Evolutionary conservation across 2,888 invertebrate species (phyloP), one percentile per base, ranked within the genome.

Genomic region (Ormyrus nitidulus): DNA sequence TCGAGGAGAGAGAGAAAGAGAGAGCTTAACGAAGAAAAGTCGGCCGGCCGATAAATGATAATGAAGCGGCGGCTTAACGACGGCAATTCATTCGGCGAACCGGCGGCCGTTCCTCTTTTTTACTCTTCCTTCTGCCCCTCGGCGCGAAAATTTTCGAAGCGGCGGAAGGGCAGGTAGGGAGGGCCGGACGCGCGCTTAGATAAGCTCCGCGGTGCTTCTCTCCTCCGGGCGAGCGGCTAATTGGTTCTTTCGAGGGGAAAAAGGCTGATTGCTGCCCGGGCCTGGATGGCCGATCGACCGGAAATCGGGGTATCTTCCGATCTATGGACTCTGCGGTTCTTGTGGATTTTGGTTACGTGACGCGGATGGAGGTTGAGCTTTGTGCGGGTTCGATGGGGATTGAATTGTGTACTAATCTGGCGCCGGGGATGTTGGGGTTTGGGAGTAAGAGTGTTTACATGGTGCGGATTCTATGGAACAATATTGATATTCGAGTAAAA

Each of bases 1-100:
- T 69, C 65, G 66, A 53, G 13, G 5, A 5, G 7, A 34, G 34
- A 34, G 34, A n/a, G 49, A 61, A 54, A 51, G 10, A 48, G n/a
- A 61, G 59, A 72, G 61, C 64, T 65, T 59, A 68, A 73, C 75
- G 58, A 73, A 77, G 80, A 58, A 72, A 77, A 75, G 65, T 59
- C 65, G 70, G n/a, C 44, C 3, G 34, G 34, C 65, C 68, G 72
- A 76, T 77, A 76, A 71, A 61, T 68, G 77, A 74, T 75, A 80
- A 64, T 65, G 76, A 81, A 83, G 65, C 13, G 6, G 2, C 34
- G 34, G 46, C 64, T 70, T 69, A 73, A 77, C 80, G 80, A 77
- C 11, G 73, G 77, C 49, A 72, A 80, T 80, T 80, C 72, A 62
- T 77, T 80, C 77, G 56, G 44, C 80, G n/a, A 65, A n/a, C 9